A percentile compares a stretch with the other conserved stretches of the same genome.
Evolutionary conservation across 2,888 invertebrate species (phyloP).

Genomic region (Drosophila nigricruria): DNA sequence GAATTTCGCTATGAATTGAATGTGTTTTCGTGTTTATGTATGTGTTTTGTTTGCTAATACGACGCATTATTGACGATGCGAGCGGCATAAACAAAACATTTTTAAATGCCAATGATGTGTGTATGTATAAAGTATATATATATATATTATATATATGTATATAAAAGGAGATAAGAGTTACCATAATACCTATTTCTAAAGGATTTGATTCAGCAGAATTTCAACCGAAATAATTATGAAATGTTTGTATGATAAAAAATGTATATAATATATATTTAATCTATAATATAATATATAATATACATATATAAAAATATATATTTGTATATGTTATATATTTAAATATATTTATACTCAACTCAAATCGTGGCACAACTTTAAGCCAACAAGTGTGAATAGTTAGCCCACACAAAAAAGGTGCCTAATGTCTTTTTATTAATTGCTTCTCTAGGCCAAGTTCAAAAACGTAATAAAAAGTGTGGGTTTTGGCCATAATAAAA

Average conservation of each 20-base stretch:
- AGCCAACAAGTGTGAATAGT: conserved; percentile 3
- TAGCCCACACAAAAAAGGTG: conserved; percentile 2
- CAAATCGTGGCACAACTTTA: not conserved
- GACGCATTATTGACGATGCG: conserved; percentile 39
- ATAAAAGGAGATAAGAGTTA: not conserved
- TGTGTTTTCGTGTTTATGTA: conserved; percentile 3
- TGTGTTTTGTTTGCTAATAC: conserved; percentile 36
- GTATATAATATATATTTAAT: too few species aligned
- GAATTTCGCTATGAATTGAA: conserved; percentile 23
- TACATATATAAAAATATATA: too few species aligned
- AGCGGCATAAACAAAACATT: conserved; percentile 47
- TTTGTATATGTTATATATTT: too few species aligned
- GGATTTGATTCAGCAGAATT: not conserved
- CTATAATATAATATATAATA: too few species aligned
- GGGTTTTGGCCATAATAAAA: conserved; percentile 7
- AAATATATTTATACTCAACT: too few species aligned
- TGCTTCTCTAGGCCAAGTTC: conserved; percentile 21
- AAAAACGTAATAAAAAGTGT: conserved; percentile 11
- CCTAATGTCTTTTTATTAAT: conserved; percentile 1
- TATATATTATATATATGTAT: not conserved
- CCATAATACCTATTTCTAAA: not conserved
- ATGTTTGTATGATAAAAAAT: not conserved
- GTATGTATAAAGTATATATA: conserved; percentile 50
- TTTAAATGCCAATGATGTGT: conserved; percentile 44
- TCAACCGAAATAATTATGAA: not conserved